Evolutionary conservation across 2,888 invertebrate genomes (phyloP).

Genomic region (Hedya salicella): DNA sequence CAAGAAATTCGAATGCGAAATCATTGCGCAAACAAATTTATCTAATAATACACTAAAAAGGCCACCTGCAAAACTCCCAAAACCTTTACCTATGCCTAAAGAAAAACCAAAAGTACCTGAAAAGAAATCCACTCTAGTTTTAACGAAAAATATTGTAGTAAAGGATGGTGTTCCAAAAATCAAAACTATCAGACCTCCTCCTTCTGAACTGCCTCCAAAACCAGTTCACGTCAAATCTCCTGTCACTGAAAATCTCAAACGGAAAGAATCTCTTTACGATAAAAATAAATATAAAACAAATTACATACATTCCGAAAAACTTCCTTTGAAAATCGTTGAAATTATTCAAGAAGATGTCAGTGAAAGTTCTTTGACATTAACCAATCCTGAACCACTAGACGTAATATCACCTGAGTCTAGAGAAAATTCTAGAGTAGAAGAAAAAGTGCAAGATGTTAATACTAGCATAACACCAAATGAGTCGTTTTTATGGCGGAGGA

Average conservation of each 20-base stretch:
- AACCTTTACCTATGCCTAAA: slow-evolving; percentile 60
- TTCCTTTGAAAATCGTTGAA: slow-evolving; percentile 76
- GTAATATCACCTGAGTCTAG: slow-evolving; percentile 41
- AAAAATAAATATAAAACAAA: slow-evolving; percentile 78
- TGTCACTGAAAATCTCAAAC: slow-evolving; percentile 55
- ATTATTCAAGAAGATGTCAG: slow-evolving; percentile 77
- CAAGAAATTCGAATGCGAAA: slow-evolving; percentile 81
- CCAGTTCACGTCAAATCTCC: slow-evolving; percentile 48
- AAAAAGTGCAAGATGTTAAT: slow-evolving; percentile 63
- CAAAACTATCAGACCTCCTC: slow-evolving; percentile 71
- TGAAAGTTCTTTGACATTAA: slow-evolving; percentile 53
- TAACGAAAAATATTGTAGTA: slow-evolving; percentile 82
- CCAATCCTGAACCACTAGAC: slow-evolving; percentile 45
- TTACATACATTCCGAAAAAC: slow-evolving; percentile 77
- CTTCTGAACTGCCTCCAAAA: slow-evolving; percentile 56
- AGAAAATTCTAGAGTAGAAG: slow-evolving; percentile 49
- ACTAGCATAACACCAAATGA: slow-evolving; percentile 85
- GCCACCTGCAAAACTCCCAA: slow-evolving; percentile 68
- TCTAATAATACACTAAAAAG: slow-evolving; percentile 64
- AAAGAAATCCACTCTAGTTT: slow-evolving; percentile 82
- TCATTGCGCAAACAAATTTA: slow-evolving; percentile 68
- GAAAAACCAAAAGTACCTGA: slow-evolving; percentile 86
- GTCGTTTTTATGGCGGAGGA: slow-evolving; percentile 87
- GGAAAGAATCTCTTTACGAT: slow-evolving; percentile 74
- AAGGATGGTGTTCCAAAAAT: slow-evolving; percentile 83